Base-by-base conservation (phyloP, 2,888 invertebrate species). In the Nipponacmea schrenckii region DNA sequence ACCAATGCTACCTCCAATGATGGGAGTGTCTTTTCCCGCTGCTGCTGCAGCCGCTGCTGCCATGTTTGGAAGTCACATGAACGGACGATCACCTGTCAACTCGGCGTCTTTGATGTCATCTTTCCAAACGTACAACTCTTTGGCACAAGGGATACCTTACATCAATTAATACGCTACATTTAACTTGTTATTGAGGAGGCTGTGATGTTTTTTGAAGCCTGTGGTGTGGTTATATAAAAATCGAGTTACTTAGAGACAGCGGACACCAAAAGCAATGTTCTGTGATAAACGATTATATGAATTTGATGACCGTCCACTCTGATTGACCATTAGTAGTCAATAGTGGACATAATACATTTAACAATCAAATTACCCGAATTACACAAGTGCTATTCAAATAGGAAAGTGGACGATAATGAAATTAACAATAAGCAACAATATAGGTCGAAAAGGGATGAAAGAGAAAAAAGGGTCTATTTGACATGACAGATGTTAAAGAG, bases 1-100 rank as follows among this genome's bases (percentile, higher is more conserved):
- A 74, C 94, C 94, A 0, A 79, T 94, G 63, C 89, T 94, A 67
- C 93, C 93, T 66, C 93, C 75, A 39, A 67, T 71, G n/a, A 62
- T 76, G n/a, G 75, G 75, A 10, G 80, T 83, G 46, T 79, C 83
- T 31, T 83, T 83, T 78, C 83, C 83, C 64, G 81, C 81, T 26
- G 81, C 83, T 0, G 82, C 83, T 12, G 80, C 83, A 0, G 82
- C 82, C 10, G 39, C 39, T 10, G 39, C 39, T 39, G 81, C 81
- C n/a, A 73, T 83, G 45, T 83, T 81, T 74, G 75, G 77, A 48
- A 78, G 78, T 66, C 79, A 80, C 63, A 70, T 80, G 69, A 76
- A 74, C 62, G 74, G 39, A 5, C 39, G 82, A 45, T 77, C 82
- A 63, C 82, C 81, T 26, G 69, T 79, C 56, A 76, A 79, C 64